phyloP scores from a whole-genome alignment of 2,797 vertebrate genomes.

The Pangasius krempfi region DNA sequence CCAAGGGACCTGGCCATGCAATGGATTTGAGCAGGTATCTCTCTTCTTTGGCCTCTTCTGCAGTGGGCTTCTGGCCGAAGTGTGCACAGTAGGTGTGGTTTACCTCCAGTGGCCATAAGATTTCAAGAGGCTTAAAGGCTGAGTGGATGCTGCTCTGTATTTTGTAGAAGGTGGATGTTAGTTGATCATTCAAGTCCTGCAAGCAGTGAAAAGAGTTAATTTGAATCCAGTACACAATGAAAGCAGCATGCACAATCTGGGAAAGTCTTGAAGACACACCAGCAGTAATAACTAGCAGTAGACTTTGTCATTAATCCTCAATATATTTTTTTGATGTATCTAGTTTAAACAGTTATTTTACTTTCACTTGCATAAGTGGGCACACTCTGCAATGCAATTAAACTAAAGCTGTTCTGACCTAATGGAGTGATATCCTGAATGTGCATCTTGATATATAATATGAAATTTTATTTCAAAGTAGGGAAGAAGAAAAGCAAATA shows the following conservation, averaged over 20 bases:
- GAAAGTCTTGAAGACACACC: neutral
- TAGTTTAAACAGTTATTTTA: neutral
- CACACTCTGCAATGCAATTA: neutral
- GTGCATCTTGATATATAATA: neutral
- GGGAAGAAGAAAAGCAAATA: neutral
- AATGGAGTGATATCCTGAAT: neutral
- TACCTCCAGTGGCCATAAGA: conserved; percentile 58
- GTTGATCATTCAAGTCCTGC: conserved; percentile 85
- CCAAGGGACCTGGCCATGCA: conserved; percentile 78
- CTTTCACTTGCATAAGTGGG: neutral
- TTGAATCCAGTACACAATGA: neutral
- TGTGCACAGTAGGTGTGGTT: conserved; percentile 82
- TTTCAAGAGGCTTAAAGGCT: conserved; percentile 61
- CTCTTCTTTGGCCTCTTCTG: conserved; percentile 82
- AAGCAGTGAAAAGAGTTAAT: conserved; percentile 24
- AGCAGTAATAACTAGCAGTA: neutral
- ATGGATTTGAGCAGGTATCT: conserved; percentile 81
- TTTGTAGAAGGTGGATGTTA: conserved; percentile 74
- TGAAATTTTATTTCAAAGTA: neutral
- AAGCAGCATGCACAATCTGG: neutral
- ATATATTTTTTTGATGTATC: neutral
- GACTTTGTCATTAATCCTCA: neutral
- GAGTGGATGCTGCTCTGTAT: conserved; percentile 77
- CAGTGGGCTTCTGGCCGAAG: conserved; percentile 78
- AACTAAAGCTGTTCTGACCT: neutral